phyloP scores from a whole-genome alignment of 2,113 vertebrate genomes.

The Oncorhynchus kisutch region DNA sequence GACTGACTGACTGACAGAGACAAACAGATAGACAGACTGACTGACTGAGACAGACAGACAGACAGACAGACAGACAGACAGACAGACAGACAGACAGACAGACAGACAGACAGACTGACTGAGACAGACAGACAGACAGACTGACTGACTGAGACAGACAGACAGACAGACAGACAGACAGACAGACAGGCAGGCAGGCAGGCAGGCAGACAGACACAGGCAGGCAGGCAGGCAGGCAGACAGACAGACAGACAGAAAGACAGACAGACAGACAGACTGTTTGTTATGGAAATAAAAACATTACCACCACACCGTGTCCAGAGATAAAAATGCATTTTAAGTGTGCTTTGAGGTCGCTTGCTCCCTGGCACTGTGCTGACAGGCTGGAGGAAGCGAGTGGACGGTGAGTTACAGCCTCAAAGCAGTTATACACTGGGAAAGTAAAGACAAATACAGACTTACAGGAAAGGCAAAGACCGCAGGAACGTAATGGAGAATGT shows the following conservation, averaged over 20 bases:
- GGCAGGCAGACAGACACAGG: too few species aligned
- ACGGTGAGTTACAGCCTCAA: neutral
- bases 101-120: too few species aligned
- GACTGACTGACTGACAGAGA: too few species aligned
- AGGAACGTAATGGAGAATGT: neutral
- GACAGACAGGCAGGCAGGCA: too few species aligned
- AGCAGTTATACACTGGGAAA: neutral
- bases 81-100: neutral
- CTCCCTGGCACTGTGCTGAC: neutral
- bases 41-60: neutral
- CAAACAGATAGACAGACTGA: too few species aligned
- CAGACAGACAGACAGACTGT: conserved; percentile 22
- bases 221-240: too few species aligned
- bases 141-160: neutral
- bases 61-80: neutral
- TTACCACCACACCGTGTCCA: conserved; percentile 2
- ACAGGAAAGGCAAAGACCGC: neutral
- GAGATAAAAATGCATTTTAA: conserved; percentile 19
- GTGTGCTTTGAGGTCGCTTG: neutral
- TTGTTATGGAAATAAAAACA: conserved; percentile 40
- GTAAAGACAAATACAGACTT: neutral
- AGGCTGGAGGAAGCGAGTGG: neutral
- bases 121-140: neutral
- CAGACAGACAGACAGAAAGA: too few species aligned
- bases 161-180: too few species aligned